phyloP scores from a whole-genome alignment of 2,797 vertebrate species.

The Betta splendens region DNA sequence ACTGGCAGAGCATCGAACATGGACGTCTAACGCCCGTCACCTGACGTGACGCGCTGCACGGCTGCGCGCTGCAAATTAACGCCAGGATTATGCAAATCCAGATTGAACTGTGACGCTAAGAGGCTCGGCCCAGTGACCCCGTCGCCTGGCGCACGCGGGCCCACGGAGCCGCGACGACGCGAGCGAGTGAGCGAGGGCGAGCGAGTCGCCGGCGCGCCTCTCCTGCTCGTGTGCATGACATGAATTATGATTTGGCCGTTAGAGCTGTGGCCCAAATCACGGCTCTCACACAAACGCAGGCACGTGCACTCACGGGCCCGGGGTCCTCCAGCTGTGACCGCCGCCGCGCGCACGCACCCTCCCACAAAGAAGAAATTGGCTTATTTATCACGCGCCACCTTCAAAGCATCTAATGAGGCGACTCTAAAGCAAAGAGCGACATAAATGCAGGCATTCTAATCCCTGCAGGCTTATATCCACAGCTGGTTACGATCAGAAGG shows the following conservation, averaged over 20 bases:
- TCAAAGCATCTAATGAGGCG: slow-evolving; percentile 38
- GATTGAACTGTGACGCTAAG: slow-evolving; percentile 77
- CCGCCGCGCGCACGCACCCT: slow-evolving; percentile 22
- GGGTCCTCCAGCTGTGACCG: slow-evolving; percentile 54
- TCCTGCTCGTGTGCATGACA: slow-evolving; percentile 56
- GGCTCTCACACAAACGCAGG: slow-evolving; percentile 25
- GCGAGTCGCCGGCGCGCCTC: slow-evolving; percentile 43
- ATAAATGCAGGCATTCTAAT: not conserved
- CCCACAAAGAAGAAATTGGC: slow-evolving; percentile 14
- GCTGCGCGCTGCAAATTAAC: slow-evolving; percentile 69
- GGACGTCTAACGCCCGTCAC: slow-evolving; percentile 67
- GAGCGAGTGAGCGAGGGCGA: too few relatives aligned
- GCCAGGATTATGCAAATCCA: slow-evolving; percentile 77
- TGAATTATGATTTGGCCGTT: slow-evolving; percentile 74
- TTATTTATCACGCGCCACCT: slow-evolving; percentile 25
- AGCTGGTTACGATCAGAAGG: not conserved
- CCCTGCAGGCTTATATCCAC: not conserved
- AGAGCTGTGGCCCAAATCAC: slow-evolving; percentile 60
- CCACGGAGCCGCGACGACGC: too few relatives aligned
- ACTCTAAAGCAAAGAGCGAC: not conserved
- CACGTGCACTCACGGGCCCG: slow-evolving; percentile 38
- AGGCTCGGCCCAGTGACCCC: slow-evolving; percentile 71
- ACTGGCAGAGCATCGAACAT: slow-evolving; percentile 46
- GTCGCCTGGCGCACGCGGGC: too few relatives aligned
- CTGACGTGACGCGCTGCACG: slow-evolving; percentile 65